A percentile compares a stretch with the other conserved stretches of the same genome.
phyloP scores from a whole-genome alignment of 2,113 vertebrate genomes.

The Conger conger region DNA sequence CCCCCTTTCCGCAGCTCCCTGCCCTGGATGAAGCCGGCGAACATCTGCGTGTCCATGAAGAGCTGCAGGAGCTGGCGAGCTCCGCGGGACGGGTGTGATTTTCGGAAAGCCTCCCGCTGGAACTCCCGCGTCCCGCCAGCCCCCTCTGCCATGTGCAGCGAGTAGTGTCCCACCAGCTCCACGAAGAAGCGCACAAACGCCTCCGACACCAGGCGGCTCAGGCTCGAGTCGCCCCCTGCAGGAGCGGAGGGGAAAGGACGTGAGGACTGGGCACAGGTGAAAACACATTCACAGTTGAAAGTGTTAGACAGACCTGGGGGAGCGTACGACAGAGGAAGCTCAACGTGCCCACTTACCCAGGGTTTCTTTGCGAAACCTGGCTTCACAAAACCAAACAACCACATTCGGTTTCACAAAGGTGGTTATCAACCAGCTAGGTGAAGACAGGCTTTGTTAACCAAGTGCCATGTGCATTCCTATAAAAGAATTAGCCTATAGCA shows the following conservation, averaged over 20 bases:
- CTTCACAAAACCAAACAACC: no score
- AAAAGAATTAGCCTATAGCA: no score
- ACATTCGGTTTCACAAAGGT: no score
- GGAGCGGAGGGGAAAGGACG: not conserved
- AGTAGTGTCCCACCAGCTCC: conserved; percentile 93
- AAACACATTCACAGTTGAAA: not conserved
- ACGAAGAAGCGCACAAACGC: conserved; percentile 93
- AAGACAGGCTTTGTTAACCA: no score
- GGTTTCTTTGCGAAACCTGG: no score
- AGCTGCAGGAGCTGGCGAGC: conserved; percentile 89
- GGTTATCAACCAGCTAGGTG: no score
- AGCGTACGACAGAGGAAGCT: no score
- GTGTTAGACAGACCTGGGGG: no score
- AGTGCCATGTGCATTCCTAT: no score
- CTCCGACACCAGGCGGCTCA: conserved; percentile 85
- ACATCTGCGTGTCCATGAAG: conserved; percentile 99
- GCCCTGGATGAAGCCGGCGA: conserved; percentile 95
- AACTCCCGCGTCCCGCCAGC: conserved; percentile 75
- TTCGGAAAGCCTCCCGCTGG: conserved; percentile 86
- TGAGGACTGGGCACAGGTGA: not conserved
- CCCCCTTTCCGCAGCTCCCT: conserved; percentile 84
- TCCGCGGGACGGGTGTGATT: conserved; percentile 83
- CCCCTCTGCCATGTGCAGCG: conserved; percentile 82
- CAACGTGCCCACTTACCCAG: no score
- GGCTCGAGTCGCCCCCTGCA: conserved; percentile 54